Conservation (phyloP, 2,797 vertebrate species). For the Chromis chromis region DNA sequence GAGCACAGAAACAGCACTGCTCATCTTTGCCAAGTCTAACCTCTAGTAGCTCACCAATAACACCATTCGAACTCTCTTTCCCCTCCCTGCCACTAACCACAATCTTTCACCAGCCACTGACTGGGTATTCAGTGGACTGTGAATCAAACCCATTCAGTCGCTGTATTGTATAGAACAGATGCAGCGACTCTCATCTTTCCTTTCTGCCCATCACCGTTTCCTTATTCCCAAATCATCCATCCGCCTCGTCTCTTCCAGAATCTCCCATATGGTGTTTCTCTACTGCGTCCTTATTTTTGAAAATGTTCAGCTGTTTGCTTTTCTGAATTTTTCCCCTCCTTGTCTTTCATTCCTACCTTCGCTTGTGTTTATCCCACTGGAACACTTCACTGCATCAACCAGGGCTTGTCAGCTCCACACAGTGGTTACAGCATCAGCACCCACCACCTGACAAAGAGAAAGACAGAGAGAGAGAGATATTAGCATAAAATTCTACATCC, state of each 20-base stretch:
- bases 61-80: conserved; percentile 36
- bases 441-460: conserved; percentile 76
- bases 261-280: conserved; percentile 36
- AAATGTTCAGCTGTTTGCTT: conserved; percentile 3
- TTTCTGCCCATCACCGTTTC: conserved; percentile 11
- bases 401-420: conserved; percentile 80
- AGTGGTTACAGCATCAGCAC: conserved; percentile 86
- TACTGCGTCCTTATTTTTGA: conserved; percentile 11
- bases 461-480: conserved; percentile 34
- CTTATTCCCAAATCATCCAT: conserved; percentile 30
- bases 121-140: conserved; percentile 40
- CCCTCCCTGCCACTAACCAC: conserved; percentile 37
- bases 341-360: conserved; percentile 75
- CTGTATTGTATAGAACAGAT: conserved; percentile 27
- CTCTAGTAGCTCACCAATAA: conserved; percentile 56
- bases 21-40: conserved; percentile 50
- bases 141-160: conserved; percentile 41
- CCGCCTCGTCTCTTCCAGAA: conserved; percentile 4
- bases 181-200: conserved; percentile 30
- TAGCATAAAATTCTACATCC: conserved; percentile 27
- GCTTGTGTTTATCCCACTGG: conserved; percentile 79
- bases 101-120: conserved; percentile 35
- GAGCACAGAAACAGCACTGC: conserved; percentile 34
- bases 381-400: conserved; percentile 88
- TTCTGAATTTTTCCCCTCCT: conserved; percentile 17